These are phyloP conservation scores for Microtus montanus DNA, from an alignment of 2,113 vertebrate species.

Conservation along the genomic window DNA sequence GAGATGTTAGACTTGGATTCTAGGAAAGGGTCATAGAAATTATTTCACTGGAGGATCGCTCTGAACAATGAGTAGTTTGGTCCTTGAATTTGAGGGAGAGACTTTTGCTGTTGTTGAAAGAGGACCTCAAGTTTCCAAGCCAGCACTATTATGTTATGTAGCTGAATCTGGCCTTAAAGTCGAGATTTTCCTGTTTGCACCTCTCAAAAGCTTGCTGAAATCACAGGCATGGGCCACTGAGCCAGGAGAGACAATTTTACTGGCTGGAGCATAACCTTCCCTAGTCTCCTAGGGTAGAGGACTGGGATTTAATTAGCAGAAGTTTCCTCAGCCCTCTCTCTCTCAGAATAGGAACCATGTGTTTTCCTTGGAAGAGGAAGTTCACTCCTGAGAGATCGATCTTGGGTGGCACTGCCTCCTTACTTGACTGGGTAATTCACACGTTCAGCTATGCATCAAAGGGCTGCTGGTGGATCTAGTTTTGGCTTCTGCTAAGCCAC, in stretches of 20 bases:
- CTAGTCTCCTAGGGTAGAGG: neutral
- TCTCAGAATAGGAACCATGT: neutral
- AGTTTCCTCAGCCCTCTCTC: neutral
- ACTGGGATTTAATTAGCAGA: constrained; percentile 2
- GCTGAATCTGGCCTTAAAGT: neutral
- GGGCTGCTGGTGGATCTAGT: neutral
- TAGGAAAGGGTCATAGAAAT: constrained; percentile 11
- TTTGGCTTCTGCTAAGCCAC: constrained; percentile 29
- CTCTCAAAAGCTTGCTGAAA: neutral
- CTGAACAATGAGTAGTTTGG: constrained; percentile 7
- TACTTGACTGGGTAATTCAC: neutral
- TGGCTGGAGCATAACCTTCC: constrained; percentile 25
- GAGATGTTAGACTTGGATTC: constrained; percentile 1
- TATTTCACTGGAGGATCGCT: neutral
- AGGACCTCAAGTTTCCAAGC: neutral
- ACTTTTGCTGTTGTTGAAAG: neutral
- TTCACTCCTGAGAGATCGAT: neutral
- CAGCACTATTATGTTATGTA: neutral
- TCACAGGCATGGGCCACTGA: neutral
- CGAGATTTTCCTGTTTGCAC: neutral
- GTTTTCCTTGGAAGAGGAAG: neutral
- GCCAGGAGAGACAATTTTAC: constrained; percentile 1
- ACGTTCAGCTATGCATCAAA: neutral
- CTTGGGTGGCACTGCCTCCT: neutral
- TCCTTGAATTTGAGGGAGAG: constrained; percentile 55